phyloP scores from a whole-genome alignment of 2,113 vertebrate species.

The Thinocorus orbignyianus region DNA sequence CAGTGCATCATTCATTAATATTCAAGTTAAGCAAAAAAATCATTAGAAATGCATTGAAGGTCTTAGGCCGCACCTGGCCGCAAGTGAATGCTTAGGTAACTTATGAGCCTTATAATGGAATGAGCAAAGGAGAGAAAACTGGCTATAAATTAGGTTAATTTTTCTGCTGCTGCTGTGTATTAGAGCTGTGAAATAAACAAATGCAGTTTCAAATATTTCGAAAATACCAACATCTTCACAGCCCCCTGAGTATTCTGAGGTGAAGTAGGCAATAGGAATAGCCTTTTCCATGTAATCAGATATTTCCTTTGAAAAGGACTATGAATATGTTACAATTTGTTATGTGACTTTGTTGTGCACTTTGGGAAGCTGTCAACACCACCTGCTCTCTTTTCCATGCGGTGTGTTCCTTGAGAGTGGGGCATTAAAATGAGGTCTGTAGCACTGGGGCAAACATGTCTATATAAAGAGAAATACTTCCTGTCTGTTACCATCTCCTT shows the following conservation, averaged over 20 bases:
- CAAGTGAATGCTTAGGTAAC: slow-evolving; percentile 1
- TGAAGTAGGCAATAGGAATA: not conserved
- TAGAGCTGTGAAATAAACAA: not conserved
- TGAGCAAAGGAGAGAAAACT: not conserved
- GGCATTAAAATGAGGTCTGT: not conserved
- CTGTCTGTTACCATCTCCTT: not conserved
- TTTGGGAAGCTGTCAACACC: not conserved
- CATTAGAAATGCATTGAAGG: slow-evolving; percentile 23
- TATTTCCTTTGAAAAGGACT: not conserved
- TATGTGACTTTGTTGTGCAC: not conserved
- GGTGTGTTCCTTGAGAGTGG: not conserved
- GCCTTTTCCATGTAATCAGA: not conserved
- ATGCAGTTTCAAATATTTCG: not conserved
- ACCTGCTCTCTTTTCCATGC: not conserved
- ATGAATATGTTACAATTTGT: not conserved
- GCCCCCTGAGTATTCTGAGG: not conserved
- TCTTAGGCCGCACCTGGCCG: not conserved
- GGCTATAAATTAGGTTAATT: not conserved
- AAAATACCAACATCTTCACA: not conserved
- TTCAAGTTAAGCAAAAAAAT: slow-evolving; percentile 18
- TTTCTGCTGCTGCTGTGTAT: not conserved
- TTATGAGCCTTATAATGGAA: slow-evolving; percentile 28
- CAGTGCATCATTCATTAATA: not conserved
- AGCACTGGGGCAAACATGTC: not conserved
- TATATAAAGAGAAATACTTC: not conserved